Conservation (phyloP, 2,888 invertebrate genomes). For the Cabera pusaria region DNA sequence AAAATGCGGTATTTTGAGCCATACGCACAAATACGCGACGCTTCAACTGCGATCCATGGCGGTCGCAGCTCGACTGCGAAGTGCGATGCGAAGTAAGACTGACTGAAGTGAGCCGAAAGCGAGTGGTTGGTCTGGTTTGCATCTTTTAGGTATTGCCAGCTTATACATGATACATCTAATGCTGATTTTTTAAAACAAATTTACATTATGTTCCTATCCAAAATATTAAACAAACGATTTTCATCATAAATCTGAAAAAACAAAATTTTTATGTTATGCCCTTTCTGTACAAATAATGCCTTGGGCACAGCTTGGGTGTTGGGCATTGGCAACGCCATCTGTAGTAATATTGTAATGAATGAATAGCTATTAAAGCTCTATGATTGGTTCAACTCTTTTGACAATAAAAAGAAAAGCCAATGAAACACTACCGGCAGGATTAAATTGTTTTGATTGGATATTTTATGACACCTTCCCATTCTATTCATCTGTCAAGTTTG, state of each 20-base stretch:
- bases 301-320: too few species aligned
- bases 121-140: conserved; percentile 23
- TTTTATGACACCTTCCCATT: neutral
- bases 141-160: conserved; percentile 24
- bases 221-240: too few species aligned
- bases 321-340: conserved; percentile 2
- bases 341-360: neutral
- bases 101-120: conserved; percentile 59
- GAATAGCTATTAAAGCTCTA: too few species aligned
- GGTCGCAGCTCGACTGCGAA: conserved; percentile 68
- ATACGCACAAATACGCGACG: conserved; percentile 48
- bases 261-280: too few species aligned
- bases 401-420: neutral
- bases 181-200: too few species aligned
- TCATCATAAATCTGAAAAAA: too few species aligned
- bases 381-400: neutral
- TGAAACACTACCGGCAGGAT: neutral
- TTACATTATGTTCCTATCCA: too few species aligned
- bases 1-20: conserved; percentile 50
- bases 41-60: conserved; percentile 74
- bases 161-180: too few species aligned
- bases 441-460: neutral
- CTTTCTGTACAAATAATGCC: too few species aligned
- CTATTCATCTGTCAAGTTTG: neutral
- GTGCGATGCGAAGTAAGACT: conserved; percentile 1